Base-by-base conservation (phyloP, 2,797 vertebrate genomes). In the Sebastes vulpes region DNA sequence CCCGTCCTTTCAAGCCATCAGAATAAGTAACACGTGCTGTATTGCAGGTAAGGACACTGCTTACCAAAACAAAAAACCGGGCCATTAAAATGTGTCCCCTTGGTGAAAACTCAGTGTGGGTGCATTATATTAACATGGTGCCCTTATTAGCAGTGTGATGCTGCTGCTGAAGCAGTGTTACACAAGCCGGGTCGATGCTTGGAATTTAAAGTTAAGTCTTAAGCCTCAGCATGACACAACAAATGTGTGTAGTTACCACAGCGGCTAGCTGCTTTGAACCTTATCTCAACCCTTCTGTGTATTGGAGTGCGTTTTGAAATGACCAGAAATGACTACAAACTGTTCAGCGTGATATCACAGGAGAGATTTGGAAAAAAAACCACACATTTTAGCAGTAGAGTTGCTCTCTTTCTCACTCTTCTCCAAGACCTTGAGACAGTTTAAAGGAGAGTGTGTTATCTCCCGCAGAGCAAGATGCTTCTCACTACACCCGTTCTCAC, bases 391-490 rank as follows among this genome's bases (percentile, higher is more conserved):
- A 60, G 53, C 35, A 25, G 72, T 11, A 53, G 63, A 82, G 52
- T 72, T 77, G 52, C 60, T 75, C 50, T 61, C 54, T 60, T 53
- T 53, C 48, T 75, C 72, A 46, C 65, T 79, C 59, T 74, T 81
- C 70, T 79, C 77, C 54, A 74, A 90, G 90, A 89, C 82, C 85
- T 88, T 87, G 75, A 91, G 79, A 91, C 52, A 75, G 70, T 88
- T 71, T 79, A 84, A 89, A 93, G 89, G 79, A 87, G 82, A 88
- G 77, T 59, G 72, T 77, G 70, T 91, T 90, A 94, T 89, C 87
- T 91, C 81, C 84, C 81, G 84, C 85, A 85, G 88, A 87, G 90
- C 32, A 46, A 78, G 78, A 85, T 78, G 69, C 82, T 86, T 68
- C 84, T 85, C 75, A 63, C 81, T 67, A 76, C 72, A 84, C 54